These are phyloP conservation scores for Montipora capitata DNA, from an alignment of 92 coral and sea anemone genomes.

Conservation along the genomic window DNA sequence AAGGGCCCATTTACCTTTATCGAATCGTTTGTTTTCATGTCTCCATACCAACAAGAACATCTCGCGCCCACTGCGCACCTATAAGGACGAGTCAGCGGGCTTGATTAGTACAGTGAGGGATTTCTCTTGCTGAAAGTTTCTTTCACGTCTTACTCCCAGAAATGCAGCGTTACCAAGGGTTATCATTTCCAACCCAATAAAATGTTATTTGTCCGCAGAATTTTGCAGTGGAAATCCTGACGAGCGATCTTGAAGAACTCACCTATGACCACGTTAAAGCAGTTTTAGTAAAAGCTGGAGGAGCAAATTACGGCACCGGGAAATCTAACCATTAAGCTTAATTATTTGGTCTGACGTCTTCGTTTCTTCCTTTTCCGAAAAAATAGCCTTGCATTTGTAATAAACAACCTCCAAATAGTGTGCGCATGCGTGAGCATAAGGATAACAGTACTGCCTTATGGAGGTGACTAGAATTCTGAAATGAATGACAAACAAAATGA, in stretches of 20 bases:
- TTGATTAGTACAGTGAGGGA: background rate
- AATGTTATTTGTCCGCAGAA: constrained; percentile 53
- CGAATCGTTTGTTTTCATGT: too few species aligned
- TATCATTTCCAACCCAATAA: background rate
- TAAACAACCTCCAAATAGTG: background rate
- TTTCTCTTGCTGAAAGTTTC: background rate
- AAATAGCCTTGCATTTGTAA: background rate
- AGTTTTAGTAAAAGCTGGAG: constrained; percentile 88
- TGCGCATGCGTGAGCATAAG: background rate
- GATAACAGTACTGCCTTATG: background rate
- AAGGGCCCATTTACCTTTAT: too few species aligned
- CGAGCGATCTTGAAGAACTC: constrained; percentile 82
- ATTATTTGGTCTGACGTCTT: background rate
- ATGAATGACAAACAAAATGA: background rate
- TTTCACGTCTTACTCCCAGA: background rate
- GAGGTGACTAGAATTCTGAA: background rate
- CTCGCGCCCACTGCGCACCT: too few species aligned
- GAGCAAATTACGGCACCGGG: constrained; percentile 97
- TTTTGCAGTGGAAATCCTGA: constrained; percentile 91
- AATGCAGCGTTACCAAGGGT: background rate
- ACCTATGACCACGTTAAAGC: constrained; percentile 66
- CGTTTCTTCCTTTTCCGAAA: background rate
- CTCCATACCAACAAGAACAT: too few species aligned
- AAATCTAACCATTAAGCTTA: constrained; percentile 11
- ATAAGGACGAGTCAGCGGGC: too few species aligned